phyloP scores from a whole-genome alignment of 2,888 invertebrate genomes.

The Sturmia bella region DNA sequence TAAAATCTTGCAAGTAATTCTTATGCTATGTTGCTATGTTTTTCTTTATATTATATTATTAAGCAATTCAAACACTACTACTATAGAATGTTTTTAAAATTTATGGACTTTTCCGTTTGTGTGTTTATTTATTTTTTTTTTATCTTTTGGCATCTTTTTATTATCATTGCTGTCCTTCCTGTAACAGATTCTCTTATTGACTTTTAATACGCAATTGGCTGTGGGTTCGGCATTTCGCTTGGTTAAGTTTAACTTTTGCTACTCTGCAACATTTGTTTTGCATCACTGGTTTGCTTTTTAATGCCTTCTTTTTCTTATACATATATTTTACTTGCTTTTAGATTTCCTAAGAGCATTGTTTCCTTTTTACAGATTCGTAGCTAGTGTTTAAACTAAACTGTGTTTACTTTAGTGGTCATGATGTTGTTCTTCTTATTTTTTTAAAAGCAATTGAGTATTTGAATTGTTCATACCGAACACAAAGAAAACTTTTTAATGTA shows the following conservation, averaged over 20 bases:
- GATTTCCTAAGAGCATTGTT: conserved; percentile 54
- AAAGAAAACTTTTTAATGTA: conserved; percentile 27
- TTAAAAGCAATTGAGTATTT: conserved; percentile 43
- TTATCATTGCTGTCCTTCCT: conserved; percentile 61
- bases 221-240: conserved; percentile 58
- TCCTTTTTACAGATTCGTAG: conserved; percentile 39
- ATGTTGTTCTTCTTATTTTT: not conserved
- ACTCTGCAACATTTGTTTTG: conserved; percentile 25
- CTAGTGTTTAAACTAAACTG: not conserved
- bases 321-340: conserved; percentile 23
- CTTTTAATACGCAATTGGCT: conserved; percentile 69
- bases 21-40: no score
- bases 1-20: no score
- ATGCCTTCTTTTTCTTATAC: not conserved
- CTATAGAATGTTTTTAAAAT: conserved; percentile 44
- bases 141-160: conserved; percentile 29
- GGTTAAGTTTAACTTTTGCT: conserved; percentile 36
- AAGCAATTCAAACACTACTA: no score
- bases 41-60: no score
- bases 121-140: conserved; percentile 5
- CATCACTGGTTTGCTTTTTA: not conserved
- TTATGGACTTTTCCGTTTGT: conserved; percentile 55
- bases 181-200: conserved; percentile 66
- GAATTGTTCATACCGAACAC: conserved; percentile 48
- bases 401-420: conserved; percentile 41